These are phyloP conservation scores for Andricus quercusramuli DNA, from an alignment of 2,888 invertebrate species.

Conservation along the genomic window DNA sequence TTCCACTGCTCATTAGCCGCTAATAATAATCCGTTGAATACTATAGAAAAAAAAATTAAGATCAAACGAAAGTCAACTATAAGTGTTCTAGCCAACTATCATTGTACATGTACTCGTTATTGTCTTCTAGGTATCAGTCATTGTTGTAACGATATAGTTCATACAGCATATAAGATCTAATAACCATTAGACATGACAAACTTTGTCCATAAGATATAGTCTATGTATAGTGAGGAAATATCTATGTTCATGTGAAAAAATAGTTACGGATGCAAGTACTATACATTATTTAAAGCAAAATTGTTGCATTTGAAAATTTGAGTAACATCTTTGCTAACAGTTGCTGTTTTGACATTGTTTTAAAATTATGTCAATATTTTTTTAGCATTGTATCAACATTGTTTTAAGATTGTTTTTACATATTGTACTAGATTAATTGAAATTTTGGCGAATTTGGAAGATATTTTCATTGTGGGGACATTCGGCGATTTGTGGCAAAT, in stretches of 20 bases:
- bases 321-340: not conserved
- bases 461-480: too few species aligned
- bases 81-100: conserved; percentile 40
- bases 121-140: conserved; percentile 37
- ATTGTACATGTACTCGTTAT: conserved; percentile 39
- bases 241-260: not conserved
- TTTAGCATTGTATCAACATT: not conserved
- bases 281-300: conserved; percentile 14
- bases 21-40: conserved; percentile 26
- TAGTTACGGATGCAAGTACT: conserved; percentile 26
- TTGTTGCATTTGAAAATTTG: conserved; percentile 19
- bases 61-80: conserved; percentile 13
- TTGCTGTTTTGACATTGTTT: not conserved
- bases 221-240: not conserved
- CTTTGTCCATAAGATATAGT: conserved; percentile 17
- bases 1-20: conserved; percentile 21
- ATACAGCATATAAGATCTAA: conserved; percentile 7
- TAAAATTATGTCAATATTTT: not conserved
- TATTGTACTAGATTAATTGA: too few species aligned
- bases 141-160: conserved; percentile 29
- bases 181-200: not conserved
- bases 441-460: too few species aligned
- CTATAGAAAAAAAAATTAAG: conserved; percentile 6
- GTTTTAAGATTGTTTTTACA: too few species aligned
- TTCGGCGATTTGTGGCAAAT: not conserved